Evolutionary conservation across 2,888 invertebrate genomes (phyloP).

Genomic region (Smittia aterrima): DNA sequence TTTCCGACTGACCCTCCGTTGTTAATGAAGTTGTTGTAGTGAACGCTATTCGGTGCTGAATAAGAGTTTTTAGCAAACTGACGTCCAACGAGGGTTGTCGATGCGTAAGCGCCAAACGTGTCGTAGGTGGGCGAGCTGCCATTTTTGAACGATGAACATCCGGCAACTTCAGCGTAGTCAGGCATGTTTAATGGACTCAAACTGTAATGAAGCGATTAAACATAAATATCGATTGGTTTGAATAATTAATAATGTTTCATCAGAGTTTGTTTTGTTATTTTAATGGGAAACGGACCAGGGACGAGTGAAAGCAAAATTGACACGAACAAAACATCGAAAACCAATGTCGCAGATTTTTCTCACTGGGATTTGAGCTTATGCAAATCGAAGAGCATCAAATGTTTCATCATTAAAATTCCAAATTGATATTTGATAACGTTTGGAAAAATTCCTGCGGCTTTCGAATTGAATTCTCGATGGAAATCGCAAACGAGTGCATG

Average conservation of each 20-base stretch:
- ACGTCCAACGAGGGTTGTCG: constrained; percentile 52
- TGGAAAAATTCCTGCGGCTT: constrained; percentile 9
- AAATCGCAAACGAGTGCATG: not conserved
- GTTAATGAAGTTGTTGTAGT: constrained; percentile 48
- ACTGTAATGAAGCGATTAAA: constrained; percentile 45
- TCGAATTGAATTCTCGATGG: constrained; percentile 10
- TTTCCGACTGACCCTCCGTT: constrained; percentile 43
- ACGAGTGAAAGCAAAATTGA: not conserved
- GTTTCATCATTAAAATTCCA: constrained; percentile 18
- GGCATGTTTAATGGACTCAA: constrained; percentile 55
- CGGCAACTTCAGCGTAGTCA: constrained; percentile 54
- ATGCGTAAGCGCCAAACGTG: constrained; percentile 54
- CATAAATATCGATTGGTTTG: not conserved
- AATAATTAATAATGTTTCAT: not conserved
- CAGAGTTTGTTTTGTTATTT: not conserved
- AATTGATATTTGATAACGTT: constrained; percentile 23
- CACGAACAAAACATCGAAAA: too few relatives aligned
- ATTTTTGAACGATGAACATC: constrained; percentile 55
- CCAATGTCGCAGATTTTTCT: too few relatives aligned
- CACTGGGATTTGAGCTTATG: not conserved
- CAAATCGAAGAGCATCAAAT: not conserved
- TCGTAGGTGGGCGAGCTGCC: constrained; percentile 50
- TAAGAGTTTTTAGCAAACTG: constrained; percentile 49
- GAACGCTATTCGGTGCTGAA: constrained; percentile 53
- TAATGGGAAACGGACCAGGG: not conserved